Percentiles rank a stretch among this genome's conserved stretches.
Conservation (phyloP, 1,140 invertebrate species). For the Bombus soroeensis region DNA sequence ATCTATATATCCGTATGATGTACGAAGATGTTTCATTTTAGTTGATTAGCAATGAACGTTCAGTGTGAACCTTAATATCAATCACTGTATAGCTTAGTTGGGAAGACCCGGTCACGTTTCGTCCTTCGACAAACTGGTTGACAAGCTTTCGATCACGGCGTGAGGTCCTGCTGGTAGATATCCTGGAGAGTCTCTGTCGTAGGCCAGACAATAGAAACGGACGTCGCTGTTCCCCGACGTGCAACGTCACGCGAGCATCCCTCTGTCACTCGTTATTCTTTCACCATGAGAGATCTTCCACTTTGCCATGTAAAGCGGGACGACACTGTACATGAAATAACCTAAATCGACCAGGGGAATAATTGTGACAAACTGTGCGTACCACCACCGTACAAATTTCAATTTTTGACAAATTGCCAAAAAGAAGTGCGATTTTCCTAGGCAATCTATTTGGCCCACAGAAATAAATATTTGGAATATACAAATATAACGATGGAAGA, state of each 20-base stretch:
- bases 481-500: not conserved
- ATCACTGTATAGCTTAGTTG: not conserved
- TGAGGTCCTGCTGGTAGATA: conserved; percentile 66
- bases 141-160: conserved; percentile 74
- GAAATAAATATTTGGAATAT: too few species aligned
- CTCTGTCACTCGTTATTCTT: conserved; percentile 71
- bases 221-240: conserved; percentile 60
- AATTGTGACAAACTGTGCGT: conserved; percentile 41
- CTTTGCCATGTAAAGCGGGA: conserved; percentile 46
- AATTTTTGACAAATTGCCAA: not conserved
- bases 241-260: conserved; percentile 74
- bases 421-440: not conserved
- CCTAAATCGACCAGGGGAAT: not conserved
- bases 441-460: not conserved
- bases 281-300: conserved; percentile 57
- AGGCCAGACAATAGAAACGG: conserved; percentile 70
- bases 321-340: conserved; percentile 1
- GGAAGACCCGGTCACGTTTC: conserved; percentile 65
- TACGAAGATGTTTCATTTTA: not conserved
- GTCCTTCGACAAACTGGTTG: conserved; percentile 61
- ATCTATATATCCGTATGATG: not conserved
- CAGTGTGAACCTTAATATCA: not conserved
- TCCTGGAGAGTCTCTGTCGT: conserved; percentile 68
- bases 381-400: not conserved
- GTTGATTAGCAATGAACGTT: not conserved